Conservation (phyloP, 2,888 invertebrate genomes). For the Blastobasis adustella region DNA sequence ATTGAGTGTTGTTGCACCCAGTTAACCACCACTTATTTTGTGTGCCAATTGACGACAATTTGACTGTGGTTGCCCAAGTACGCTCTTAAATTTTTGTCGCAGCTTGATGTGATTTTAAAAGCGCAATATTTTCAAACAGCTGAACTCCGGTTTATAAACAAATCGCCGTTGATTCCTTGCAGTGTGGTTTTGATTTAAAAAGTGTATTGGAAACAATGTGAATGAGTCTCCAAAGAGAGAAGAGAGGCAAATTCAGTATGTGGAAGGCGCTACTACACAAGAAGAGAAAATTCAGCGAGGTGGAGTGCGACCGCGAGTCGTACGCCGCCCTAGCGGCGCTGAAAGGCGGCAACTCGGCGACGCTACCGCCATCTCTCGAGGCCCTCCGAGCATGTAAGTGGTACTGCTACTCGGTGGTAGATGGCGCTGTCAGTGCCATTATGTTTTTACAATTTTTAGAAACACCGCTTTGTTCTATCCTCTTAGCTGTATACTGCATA, state of each 20-base stretch:
- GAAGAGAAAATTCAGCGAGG: slow-evolving; percentile 65
- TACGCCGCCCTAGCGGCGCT: slow-evolving; percentile 65
- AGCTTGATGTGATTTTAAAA: no score
- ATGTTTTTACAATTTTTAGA: no score
- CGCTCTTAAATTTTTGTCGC: no score
- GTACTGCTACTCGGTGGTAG: slow-evolving; percentile 48
- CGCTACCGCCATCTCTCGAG: slow-evolving; percentile 69
- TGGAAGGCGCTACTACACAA: slow-evolving; percentile 66
- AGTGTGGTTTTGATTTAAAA: slow-evolving; percentile 6
- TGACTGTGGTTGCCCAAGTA: no score
- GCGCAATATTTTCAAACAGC: no score
- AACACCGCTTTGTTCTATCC: no score
- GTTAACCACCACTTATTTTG: slow-evolving; percentile 44
- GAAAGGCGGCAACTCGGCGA: slow-evolving; percentile 64
- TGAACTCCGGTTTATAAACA: slow-evolving; percentile 17
- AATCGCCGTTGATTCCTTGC: slow-evolving; percentile 6
- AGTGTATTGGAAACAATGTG: slow-evolving; percentile 30
- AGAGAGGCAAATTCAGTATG: slow-evolving; percentile 58
- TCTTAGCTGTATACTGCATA: no score
- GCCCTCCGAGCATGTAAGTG: slow-evolving; percentile 69
- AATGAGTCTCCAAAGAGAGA: slow-evolving; percentile 63
- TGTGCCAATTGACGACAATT: slow-evolving; percentile 40
- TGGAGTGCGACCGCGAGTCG: slow-evolving; percentile 55
- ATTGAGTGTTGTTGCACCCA: slow-evolving; percentile 48
- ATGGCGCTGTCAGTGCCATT: slow-evolving; percentile 25